Percentiles rank a stretch among this genome's conserved stretches.
Evolutionary conservation across 2,888 invertebrate species (phyloP).

Genomic region (Eubasilissa splendida): DNA sequence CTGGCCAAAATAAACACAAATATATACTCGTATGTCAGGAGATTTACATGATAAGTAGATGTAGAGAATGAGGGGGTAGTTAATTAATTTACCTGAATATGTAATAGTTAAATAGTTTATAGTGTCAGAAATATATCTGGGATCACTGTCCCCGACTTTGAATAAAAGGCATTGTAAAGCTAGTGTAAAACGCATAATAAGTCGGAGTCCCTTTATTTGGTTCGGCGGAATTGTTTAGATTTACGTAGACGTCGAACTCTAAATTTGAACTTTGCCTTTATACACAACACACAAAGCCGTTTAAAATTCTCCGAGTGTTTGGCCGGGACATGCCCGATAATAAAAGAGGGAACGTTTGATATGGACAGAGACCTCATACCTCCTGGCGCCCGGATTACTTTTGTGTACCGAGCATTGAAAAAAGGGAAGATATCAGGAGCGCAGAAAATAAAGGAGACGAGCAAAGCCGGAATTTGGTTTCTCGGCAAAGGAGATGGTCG

Average conservation of each 20-base stretch:
- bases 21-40: too few species aligned
- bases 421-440: slow-evolving; percentile 31
- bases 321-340: slow-evolving; percentile 18
- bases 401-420: slow-evolving; percentile 34
- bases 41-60: too few species aligned
- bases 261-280: neutral
- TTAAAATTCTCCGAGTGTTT: slow-evolving; percentile 30
- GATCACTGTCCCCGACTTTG: too few species aligned
- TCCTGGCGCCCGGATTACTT: slow-evolving; percentile 28
- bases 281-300: slow-evolving; percentile 25
- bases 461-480: slow-evolving; percentile 30
- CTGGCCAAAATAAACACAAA: too few species aligned
- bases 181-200: neutral
- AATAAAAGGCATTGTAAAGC: neutral
- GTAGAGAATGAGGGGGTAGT: too few species aligned
- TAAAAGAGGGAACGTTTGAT: slow-evolving; percentile 29
- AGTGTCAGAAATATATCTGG: too few species aligned
- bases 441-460: slow-evolving; percentile 38
- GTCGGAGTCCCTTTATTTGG: neutral
- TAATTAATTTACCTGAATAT: too few species aligned
- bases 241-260: neutral
- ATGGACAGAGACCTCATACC: slow-evolving; percentile 28
- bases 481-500: slow-evolving; percentile 21
- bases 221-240: neutral
- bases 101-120: too few species aligned